Base-by-base conservation (phyloP, 2,797 vertebrate genomes). In the Neomorphus geoffroyi region DNA sequence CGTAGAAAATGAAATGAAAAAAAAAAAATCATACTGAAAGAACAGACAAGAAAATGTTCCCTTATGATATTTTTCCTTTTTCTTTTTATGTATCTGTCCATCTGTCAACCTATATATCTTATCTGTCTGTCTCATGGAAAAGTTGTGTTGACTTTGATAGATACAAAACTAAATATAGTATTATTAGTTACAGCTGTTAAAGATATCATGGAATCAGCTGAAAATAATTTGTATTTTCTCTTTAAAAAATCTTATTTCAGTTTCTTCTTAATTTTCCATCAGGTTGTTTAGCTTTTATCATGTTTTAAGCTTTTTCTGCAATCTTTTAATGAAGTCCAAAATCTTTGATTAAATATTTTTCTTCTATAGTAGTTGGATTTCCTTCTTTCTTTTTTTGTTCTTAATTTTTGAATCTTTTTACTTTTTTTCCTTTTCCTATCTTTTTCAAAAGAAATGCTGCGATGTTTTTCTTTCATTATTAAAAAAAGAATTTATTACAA, bases 31-130 rank as follows among this genome's bases (percentile, higher is more conserved):
- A 58, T 69, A 81, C 82, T 94, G 90, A 91, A 85, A 93, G 78
- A 95, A 81, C 81, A 74, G 88, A 89, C 82, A 88, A 93, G 57
- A 96, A 90, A 88, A 81, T 73, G 45, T 93, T 96, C 94, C 82
- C 81, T 95, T 93, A 95, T 87, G 57, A 65, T 75, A 41, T 77
- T 91, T 96, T 95, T 86, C 67, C 66, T 60, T 75, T 62, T 95
- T 88, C 89, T 95, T 96, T 83, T 92, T 90, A 48, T 73, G 32
- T 95, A 80, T 84, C 80, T 91, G 33, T 80, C 90, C 80, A 35
- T 95, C 80, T 82, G 27, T 94, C 91, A 95, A 80, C 48, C 71
- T 81, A 8, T 93, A 28, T 73, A 78, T 94, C 64, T 89, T 89
- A 5, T 69, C 70, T 73, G 21, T 80, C 46, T 77, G 39, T 91